phyloP scores from a whole-genome alignment of 2,888 invertebrate species.

The Pachydiplax longipennis region DNA sequence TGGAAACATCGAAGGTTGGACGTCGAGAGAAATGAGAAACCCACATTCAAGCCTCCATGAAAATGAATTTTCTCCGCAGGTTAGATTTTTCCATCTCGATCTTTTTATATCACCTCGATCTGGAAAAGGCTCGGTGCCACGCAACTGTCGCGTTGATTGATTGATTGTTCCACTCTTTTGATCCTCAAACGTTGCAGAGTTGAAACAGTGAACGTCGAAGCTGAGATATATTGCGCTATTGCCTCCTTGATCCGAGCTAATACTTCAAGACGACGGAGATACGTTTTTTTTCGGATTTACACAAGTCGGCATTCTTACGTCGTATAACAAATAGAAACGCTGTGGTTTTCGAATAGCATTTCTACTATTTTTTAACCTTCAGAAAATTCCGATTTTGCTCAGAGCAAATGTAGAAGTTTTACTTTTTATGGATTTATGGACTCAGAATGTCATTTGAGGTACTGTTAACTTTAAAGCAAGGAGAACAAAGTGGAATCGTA shows the following conservation, averaged over 20 bases:
- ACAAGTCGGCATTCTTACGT: background rate
- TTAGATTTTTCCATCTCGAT: background rate
- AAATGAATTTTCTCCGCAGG: background rate
- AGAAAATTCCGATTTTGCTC: background rate
- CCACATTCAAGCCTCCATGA: background rate
- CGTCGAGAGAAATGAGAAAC: too few relatives aligned
- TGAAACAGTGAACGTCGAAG: background rate
- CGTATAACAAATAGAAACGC: background rate
- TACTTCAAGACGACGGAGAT: background rate
- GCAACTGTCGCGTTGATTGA: background rate
- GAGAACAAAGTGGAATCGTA: too few relatives aligned
- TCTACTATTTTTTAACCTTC: background rate
- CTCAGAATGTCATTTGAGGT: too few relatives aligned
- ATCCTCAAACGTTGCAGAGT: background rate
- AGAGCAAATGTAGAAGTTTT: too few relatives aligned
- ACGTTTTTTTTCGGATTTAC: background rate
- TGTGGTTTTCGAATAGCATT: background rate
- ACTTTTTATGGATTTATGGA: too few relatives aligned
- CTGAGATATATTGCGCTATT: background rate
- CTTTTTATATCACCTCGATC: background rate
- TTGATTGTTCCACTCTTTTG: background rate
- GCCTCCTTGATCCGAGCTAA: background rate
- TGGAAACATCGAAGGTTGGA: too few relatives aligned
- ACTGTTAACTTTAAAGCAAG: too few relatives aligned
- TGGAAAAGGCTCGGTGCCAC: background rate